phyloP scores from a whole-genome alignment of 2,888 invertebrate species.

The Halictus quadricinctus region DNA sequence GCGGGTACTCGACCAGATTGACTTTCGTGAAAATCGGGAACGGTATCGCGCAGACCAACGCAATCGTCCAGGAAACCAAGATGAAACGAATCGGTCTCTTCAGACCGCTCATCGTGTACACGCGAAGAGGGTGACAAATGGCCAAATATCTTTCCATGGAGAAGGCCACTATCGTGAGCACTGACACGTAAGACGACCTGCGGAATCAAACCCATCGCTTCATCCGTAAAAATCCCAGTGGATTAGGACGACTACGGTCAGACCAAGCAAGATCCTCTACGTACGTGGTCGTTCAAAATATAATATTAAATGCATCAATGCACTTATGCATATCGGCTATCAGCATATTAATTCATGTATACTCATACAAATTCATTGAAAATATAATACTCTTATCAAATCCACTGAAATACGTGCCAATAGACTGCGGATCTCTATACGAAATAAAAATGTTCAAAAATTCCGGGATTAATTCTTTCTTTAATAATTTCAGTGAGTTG shows the following conservation, averaged over 20 bases:
- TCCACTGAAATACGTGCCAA: too few species aligned
- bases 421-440: too few species aligned
- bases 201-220: conserved; percentile 64
- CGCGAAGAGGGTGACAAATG: conserved; percentile 93
- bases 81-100: conserved; percentile 92
- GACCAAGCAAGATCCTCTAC: not conserved
- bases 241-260: not conserved
- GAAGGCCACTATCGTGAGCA: conserved; percentile 95
- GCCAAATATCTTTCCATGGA: conserved; percentile 95
- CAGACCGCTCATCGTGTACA: conserved; percentile 92
- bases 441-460: too few species aligned
- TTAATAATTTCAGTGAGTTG: too few species aligned
- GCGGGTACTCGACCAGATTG: conserved; percentile 89
- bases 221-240: not conserved
- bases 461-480: too few species aligned
- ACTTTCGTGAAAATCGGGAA: conserved; percentile 90
- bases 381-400: too few species aligned
- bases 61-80: conserved; percentile 89
- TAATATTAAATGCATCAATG: too few species aligned
- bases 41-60: conserved; percentile 89
- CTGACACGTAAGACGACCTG: conserved; percentile 95
- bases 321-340: too few species aligned
- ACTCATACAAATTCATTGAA: too few species aligned
- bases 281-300: too few species aligned
- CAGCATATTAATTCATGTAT: too few species aligned